Evolutionary conservation across 2,797 vertebrate genomes (phyloP).

Genomic region (Cirrhinus mrigala): DNA sequence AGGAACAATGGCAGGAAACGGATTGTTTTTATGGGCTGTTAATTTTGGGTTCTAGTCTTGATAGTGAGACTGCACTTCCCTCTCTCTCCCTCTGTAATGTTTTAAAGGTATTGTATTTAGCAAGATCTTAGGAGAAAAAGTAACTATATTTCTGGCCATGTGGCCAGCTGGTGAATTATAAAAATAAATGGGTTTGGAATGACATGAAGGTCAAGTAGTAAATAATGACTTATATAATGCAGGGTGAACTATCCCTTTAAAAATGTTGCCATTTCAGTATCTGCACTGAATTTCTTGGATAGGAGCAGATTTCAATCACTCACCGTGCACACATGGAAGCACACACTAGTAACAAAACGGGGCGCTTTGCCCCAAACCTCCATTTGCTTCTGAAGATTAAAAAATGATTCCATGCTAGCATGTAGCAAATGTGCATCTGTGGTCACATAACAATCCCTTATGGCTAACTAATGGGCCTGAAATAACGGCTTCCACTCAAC

Average conservation of each 20-base stretch:
- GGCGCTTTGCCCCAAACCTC: constrained; percentile 32
- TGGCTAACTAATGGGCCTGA: constrained; percentile 59
- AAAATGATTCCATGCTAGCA: constrained; percentile 36
- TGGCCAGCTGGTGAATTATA: too few species aligned
- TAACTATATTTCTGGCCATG: neutral
- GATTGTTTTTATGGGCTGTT: neutral
- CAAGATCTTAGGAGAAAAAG: neutral
- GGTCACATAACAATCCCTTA: constrained; percentile 52
- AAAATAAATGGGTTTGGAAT: neutral
- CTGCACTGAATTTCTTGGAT: neutral
- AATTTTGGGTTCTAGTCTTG: constrained; percentile 1
- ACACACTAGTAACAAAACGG: constrained; percentile 7
- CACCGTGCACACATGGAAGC: neutral
- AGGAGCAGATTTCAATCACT: constrained; percentile 21
- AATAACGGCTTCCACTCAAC: constrained; percentile 59
- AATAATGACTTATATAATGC: neutral
- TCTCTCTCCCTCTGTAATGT: neutral
- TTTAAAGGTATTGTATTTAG: neutral
- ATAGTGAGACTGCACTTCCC: neutral
- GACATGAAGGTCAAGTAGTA: neutral
- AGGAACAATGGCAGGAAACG: neutral
- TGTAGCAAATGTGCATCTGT: constrained; percentile 51
- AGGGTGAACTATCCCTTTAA: neutral
- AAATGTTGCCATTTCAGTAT: neutral
- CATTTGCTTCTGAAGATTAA: constrained; percentile 44